Conservation (phyloP, 1,140 invertebrate species). For the Branchinecta lynchi region DNA sequence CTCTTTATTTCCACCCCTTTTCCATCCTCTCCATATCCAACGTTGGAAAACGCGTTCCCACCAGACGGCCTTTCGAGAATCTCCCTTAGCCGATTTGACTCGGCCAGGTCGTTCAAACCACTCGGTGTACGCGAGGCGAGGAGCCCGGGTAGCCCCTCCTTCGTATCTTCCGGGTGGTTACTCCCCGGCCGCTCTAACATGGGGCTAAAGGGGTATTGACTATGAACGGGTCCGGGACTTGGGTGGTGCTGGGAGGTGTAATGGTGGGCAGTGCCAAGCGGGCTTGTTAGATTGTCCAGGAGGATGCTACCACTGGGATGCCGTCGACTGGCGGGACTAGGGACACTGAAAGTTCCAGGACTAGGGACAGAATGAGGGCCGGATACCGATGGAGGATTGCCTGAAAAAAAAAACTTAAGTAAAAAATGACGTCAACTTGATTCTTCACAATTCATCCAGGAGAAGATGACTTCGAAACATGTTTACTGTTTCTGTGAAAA, state of each 20-base stretch:
- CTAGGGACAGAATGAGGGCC: slow-evolving; percentile 2
- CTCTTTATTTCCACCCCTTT: neutral
- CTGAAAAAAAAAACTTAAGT: neutral
- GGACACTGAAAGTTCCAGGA: slow-evolving; percentile 6
- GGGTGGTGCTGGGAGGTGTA: slow-evolving; percentile 1
- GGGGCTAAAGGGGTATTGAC: neutral
- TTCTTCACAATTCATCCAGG: too few relatives aligned
- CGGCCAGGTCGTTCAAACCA: neutral
- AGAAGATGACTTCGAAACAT: too few relatives aligned
- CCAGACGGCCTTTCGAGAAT: neutral
- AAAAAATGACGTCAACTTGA: too few relatives aligned
- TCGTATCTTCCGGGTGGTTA: neutral
- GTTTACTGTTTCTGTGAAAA: too few relatives aligned
- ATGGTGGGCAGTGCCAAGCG: neutral
- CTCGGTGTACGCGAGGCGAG: neutral
- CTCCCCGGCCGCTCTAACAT: neutral
- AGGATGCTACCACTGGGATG: slow-evolving; percentile 5
- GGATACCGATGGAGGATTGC: neutral
- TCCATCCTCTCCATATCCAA: neutral
- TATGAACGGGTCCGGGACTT: neutral
- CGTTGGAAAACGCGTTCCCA: neutral
- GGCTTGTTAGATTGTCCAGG: neutral
- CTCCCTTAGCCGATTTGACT: neutral
- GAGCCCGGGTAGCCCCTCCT: neutral
- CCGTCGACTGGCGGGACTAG: neutral